Evolutionary conservation across 1,140 invertebrate species (phyloP), one percentile per base, ranked within the genome.

Genomic region (Papilio dardanus): DNA sequence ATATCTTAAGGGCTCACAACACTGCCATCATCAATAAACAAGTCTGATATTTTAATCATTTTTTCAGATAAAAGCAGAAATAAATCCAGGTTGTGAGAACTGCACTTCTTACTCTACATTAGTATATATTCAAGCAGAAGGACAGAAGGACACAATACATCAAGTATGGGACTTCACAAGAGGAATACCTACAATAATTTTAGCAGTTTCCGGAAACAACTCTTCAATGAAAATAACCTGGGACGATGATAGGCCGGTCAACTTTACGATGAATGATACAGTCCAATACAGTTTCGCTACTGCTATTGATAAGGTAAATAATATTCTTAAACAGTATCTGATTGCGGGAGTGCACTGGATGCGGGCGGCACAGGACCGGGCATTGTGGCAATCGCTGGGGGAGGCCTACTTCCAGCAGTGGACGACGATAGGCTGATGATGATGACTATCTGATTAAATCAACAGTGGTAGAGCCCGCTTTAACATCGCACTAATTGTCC

Each of bases 161-260:
- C 95, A 95, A 79, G 71, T 96, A 30, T 96, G 95, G 95, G 95
- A 95, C 82, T 95, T 95, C 77, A 93, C 93, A 35, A 65, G 77
- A 28, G 86, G 92, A 16, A 88, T 91, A 69, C 95, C 95, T 0
- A 93, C 94, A 2, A 75, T 95, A 8, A 79, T 95, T 5, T 83
- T 94, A 30, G 93, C 94, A 1, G 77, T 95, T 1, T 93, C 94
- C 24, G 81, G 88, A 0, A 58, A 81, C 0, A 92, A 93, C 65
- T 86, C 93, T 16, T 85, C 87, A 35, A 35, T 95, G 7, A 77
- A 88, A 37, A 88, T 96, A 37, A 79, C 77, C 46, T 95, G 95
- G 95, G 62, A 91, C 14, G 88, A 87, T 10, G 80, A 6, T 0
- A 65, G 71, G 69, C 84, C 91, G 16, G 77, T 83, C n/a, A 87